Conservation (phyloP, 2,888 invertebrate species). For the Campaea margaritaria region DNA sequence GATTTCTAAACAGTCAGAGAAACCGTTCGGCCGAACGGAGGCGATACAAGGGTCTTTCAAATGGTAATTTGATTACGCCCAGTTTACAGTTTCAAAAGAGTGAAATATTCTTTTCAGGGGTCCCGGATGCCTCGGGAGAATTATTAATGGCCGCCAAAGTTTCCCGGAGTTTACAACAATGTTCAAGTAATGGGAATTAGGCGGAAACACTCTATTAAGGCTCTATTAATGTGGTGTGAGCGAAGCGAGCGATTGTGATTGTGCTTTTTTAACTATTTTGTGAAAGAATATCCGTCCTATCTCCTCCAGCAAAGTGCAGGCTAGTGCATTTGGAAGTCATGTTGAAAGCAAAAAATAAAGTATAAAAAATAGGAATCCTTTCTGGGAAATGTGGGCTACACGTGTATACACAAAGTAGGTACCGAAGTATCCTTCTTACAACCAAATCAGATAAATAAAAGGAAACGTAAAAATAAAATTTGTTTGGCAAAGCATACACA, state of each 20-base stretch:
- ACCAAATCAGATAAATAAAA: neutral
- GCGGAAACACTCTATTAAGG: constrained; percentile 35
- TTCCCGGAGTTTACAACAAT: constrained; percentile 57
- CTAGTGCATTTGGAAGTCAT: too few relatives aligned
- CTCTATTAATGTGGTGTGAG: constrained; percentile 30
- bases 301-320: too few relatives aligned
- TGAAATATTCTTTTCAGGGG: constrained; percentile 79
- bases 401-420: too few relatives aligned
- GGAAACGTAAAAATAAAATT: too few relatives aligned
- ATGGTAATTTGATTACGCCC: constrained; percentile 82
- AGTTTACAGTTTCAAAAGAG: constrained; percentile 76
- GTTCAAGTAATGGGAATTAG: constrained; percentile 48
- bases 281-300: too few relatives aligned
- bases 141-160: constrained; percentile 77
- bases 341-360: too few relatives aligned
- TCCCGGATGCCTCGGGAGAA: constrained; percentile 68
- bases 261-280: too few relatives aligned
- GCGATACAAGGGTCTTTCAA: constrained; percentile 73
- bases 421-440: too few relatives aligned
- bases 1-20: constrained; percentile 19
- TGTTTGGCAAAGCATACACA: too few relatives aligned
- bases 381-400: too few relatives aligned
- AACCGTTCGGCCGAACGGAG: constrained; percentile 46
- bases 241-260: neutral
- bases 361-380: too few relatives aligned